Conservation (phyloP, 2,113 vertebrate species). For the Anarhynchus alexandrinus region DNA sequence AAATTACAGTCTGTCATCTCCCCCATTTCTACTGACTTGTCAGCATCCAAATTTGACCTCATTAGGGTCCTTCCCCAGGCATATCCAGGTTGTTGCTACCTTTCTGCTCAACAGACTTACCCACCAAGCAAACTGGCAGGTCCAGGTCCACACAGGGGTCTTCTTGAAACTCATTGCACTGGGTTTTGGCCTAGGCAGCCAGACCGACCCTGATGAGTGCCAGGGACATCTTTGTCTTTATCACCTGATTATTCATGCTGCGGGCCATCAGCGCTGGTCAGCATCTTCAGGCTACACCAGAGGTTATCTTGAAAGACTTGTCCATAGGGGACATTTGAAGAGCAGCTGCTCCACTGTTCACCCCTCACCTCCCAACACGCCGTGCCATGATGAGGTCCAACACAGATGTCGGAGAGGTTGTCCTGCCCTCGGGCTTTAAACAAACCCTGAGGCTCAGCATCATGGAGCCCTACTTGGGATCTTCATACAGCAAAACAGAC, state of each 20-base stretch:
- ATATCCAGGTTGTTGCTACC: background rate
- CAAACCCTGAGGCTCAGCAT: background rate
- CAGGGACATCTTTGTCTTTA: background rate
- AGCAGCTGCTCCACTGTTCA: background rate
- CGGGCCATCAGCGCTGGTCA: background rate
- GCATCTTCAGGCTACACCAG: background rate
- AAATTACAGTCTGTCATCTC: background rate
- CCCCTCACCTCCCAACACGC: background rate
- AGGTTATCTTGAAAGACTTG: background rate
- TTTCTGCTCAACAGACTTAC: background rate
- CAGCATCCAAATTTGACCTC: background rate
- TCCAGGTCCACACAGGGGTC: background rate
- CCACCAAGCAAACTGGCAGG: background rate
- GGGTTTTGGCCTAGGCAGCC: background rate
- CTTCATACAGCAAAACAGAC: background rate
- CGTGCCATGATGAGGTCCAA: rapidly evolving
- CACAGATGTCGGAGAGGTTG: background rate
- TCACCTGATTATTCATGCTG: background rate
- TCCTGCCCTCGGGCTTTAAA: background rate
- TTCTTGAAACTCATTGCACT: background rate
- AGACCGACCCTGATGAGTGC: background rate
- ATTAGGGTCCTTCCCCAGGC: background rate
- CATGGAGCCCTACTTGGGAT: background rate
- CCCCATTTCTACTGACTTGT: background rate
- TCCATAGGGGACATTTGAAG: background rate